Evolutionary conservation across 2,888 invertebrate genomes (phyloP), one percentile per base, ranked within the genome.

Genomic region (Morpho achilles): DNA sequence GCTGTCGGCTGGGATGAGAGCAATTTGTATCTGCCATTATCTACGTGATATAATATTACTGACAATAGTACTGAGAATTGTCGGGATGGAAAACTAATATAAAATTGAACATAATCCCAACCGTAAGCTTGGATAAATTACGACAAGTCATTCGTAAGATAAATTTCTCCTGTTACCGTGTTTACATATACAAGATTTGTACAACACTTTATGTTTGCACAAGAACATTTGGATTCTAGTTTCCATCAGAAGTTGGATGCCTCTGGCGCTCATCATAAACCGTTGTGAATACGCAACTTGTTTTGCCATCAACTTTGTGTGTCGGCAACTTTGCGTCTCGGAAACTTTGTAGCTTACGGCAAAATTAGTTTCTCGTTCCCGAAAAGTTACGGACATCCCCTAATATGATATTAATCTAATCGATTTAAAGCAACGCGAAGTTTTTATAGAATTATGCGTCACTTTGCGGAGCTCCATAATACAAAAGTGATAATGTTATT

Each of bases 221-320:
- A 53, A 45, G 50, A 41, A 55, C 51, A 45, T 60, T 59, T 49
- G n/a, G 22, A 22, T 41, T 8, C 10, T 23, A 45, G 49, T 58
- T 53, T 16, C 49, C 8, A 53, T 7, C 47, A 42, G 52, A 42
- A n/a, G 8, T 51, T 62, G 66, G 63, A 66, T 64, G 56, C 51
- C 55, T 43, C 54, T 50, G 57, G 56, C 53, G 43, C 49, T 63
- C 63, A 66, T 65, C 67, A 63, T 65, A 64, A 68, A 67, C 63
- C 67, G 62, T 59, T 68, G 51, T 51, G 49, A 64, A 58, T 55
- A 66, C 63, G 60, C 63, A 59, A 64, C 63, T 61, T 60, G 46
- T 52, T 40, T 61, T 32, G 50, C 49, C 41, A 22, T 40, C 45
- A 57, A 51, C 46, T 52, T 52, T 32, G 32, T 5, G 32, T 32